phyloP scores from a whole-genome alignment of 2,888 invertebrate species.

The Amphipoea oculea region DNA sequence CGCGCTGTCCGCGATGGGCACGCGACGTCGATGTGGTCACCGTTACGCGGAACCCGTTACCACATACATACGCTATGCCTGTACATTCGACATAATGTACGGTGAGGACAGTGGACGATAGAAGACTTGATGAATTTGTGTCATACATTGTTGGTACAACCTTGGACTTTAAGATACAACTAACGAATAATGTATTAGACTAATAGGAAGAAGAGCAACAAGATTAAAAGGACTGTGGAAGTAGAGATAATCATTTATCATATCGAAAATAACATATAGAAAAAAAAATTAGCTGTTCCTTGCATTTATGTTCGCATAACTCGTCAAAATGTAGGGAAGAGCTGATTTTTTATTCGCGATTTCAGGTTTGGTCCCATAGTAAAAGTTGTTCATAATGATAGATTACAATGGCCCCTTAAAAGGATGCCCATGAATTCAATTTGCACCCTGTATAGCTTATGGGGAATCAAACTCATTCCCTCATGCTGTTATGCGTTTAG shows the following conservation, averaged over 20 bases:
- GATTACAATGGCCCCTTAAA: too few relatives aligned
- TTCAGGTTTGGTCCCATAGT: too few relatives aligned
- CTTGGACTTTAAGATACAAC: background rate
- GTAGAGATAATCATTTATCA: too few relatives aligned
- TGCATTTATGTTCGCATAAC: too few relatives aligned
- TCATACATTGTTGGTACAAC: background rate
- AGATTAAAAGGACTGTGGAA: background rate
- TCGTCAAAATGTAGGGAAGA: too few relatives aligned
- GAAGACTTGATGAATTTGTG: background rate
- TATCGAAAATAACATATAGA: too few relatives aligned
- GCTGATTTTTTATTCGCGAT: too few relatives aligned
- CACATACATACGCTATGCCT: conserved; percentile 30
- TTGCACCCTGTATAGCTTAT: too few relatives aligned
- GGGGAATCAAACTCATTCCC: background rate
- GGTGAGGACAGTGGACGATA: conserved; percentile 1
- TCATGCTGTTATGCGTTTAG: background rate
- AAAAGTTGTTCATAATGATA: too few relatives aligned
- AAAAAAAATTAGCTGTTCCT: too few relatives aligned
- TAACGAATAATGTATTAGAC: background rate
- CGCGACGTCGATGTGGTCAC: conserved; percentile 58
- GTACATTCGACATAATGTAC: conserved; percentile 31
- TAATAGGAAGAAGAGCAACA: background rate
- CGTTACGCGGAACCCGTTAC: conserved; percentile 67
- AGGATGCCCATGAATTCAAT: too few relatives aligned
- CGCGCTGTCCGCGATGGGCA: conserved; percentile 36